phyloP scores from a whole-genome alignment of 2,113 vertebrate species.

The Etia nguti region DNA sequence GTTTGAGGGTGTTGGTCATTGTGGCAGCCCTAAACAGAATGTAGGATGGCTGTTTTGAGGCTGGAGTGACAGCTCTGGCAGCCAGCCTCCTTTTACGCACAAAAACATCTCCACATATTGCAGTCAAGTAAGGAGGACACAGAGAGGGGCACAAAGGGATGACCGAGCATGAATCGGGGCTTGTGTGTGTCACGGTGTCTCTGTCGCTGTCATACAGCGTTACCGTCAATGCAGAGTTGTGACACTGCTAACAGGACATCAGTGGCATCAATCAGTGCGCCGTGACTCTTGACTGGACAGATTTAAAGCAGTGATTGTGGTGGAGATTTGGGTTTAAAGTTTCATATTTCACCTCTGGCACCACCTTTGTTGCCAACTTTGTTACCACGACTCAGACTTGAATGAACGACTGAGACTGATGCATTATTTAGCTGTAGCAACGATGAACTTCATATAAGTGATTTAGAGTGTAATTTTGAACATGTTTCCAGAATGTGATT shows the following conservation, averaged over 20 bases:
- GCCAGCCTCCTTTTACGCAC: neutral
- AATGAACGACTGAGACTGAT: neutral
- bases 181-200: neutral
- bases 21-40: slow-evolving; percentile 1
- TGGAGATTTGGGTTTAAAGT: neutral
- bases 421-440: neutral
- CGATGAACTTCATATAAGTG: neutral
- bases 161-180: neutral
- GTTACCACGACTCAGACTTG: neutral
- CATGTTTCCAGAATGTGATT: neutral
- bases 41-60: slow-evolving; percentile 11
- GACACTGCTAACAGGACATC: neutral
- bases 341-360: neutral
- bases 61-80: slow-evolving; percentile 3
- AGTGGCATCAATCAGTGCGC: neutral
- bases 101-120: neutral
- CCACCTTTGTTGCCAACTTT: neutral
- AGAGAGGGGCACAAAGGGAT: neutral
- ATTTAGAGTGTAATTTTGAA: neutral
- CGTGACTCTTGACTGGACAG: neutral
- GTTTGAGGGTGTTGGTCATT: slow-evolving; percentile 31
- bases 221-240: neutral
- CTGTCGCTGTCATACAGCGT: neutral
- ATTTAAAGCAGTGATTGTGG: neutral
- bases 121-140: neutral